A percentile compares a stretch with the other conserved stretches of the same genome.
Evolutionary conservation across 1,140 invertebrate species (phyloP).

Genomic region (Trissolcus basalis): DNA sequence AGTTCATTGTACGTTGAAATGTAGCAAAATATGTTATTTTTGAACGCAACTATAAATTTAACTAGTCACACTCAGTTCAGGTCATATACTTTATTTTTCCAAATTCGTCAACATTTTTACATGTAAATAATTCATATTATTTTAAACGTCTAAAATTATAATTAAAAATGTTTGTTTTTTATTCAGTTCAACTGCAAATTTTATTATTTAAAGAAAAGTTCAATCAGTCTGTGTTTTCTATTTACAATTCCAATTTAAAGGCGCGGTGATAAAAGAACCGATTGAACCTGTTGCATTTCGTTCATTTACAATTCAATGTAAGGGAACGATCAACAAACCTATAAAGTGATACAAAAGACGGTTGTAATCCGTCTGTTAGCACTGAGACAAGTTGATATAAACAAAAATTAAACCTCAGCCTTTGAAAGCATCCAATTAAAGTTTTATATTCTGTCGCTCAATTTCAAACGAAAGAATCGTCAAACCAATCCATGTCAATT

Average conservation of each 20-base stretch:
- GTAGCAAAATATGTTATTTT: conserved; percentile 88
- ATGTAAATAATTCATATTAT: too few relatives aligned
- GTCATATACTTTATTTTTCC: background rate
- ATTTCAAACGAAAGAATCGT: too few relatives aligned
- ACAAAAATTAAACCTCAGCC: conserved; percentile 10
- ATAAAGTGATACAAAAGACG: background rate
- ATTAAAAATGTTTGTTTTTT: conserved; percentile 13
- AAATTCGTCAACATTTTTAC: conserved; percentile 13
- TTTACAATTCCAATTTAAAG: conserved; percentile 25
- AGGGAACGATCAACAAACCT: conserved; percentile 50
- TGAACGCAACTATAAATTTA: conserved; percentile 47
- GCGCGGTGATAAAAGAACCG: conserved; percentile 31
- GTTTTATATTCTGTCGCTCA: too few relatives aligned
- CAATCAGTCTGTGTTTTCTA: conserved; percentile 2
- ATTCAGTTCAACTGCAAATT: too few relatives aligned
- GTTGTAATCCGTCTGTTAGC: too few relatives aligned
- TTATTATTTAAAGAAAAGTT: too few relatives aligned
- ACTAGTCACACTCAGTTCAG: conserved; percentile 41
- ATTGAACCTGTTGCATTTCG: conserved; percentile 59
- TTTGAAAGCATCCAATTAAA: too few relatives aligned
- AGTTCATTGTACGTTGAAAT: conserved; percentile 72
- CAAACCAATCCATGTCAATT: too few relatives aligned
- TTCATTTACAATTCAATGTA: conserved; percentile 57
- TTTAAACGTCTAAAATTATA: too few relatives aligned
- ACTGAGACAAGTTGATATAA: background rate